phyloP scores from a whole-genome alignment of 2,113 vertebrate genomes.

The Hydrolagus affinis region DNA sequence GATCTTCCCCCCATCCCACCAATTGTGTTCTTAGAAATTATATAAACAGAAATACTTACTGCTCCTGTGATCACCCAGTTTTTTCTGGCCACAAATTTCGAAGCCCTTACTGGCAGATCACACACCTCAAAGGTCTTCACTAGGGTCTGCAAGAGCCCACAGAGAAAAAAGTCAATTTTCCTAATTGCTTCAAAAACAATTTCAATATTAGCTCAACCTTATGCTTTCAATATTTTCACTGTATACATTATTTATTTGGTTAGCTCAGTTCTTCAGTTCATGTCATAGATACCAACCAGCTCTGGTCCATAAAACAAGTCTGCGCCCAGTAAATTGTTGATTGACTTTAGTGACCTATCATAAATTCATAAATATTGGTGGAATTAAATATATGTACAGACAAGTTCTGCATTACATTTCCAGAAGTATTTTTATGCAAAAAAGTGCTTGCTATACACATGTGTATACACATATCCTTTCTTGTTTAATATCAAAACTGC shows the following conservation, averaged over 20 bases:
- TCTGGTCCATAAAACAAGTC: slow-evolving; percentile 2
- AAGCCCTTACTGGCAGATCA: slow-evolving; percentile 92
- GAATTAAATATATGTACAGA: no score
- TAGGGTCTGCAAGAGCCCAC: slow-evolving; percentile 65
- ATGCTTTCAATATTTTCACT: not conserved
- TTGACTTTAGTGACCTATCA: no score
- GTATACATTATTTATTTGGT: not conserved
- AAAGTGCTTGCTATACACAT: no score
- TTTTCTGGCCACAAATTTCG: slow-evolving; percentile 95
- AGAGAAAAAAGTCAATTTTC: not conserved
- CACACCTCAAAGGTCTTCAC: slow-evolving; percentile 99
- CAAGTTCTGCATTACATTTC: no score
- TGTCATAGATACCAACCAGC: not conserved
- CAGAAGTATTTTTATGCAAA: no score
- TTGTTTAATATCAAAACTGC: no score
- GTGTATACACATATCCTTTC: no score
- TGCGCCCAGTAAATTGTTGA: not conserved
- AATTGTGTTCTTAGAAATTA: no score
- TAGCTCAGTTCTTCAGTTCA: not conserved
- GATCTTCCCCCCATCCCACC: no score
- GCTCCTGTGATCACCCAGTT: slow-evolving; percentile 98
- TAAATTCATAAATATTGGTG: no score
- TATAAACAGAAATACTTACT: slow-evolving; percentile 57
- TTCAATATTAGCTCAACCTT: no score
- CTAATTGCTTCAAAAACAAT: not conserved